phyloP scores from a whole-genome alignment of 2,888 invertebrate genomes.

The Anthoptus insignis region DNA sequence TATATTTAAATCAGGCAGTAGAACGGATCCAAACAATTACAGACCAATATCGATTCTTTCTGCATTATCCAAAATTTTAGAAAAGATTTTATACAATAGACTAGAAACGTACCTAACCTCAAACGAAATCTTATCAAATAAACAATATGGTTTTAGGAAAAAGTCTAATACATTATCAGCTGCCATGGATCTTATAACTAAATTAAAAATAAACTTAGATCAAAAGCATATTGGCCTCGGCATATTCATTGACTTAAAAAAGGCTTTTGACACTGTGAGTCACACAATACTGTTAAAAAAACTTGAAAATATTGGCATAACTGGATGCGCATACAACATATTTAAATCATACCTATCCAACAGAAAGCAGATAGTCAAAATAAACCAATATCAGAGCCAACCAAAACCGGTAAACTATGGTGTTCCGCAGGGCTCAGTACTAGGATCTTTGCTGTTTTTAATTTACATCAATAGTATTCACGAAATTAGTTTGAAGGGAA shows the following conservation, averaged over 20 bases:
- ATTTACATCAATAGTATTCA: slow-evolving; percentile 8
- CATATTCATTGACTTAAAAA: slow-evolving; percentile 3
- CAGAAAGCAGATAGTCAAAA: slow-evolving; percentile 8
- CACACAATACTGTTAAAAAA: slow-evolving; percentile 13
- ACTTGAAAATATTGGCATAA: slow-evolving; percentile 8
- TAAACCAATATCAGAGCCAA: background rate
- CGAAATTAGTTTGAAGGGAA: background rate
- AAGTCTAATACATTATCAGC: slow-evolving; percentile 31
- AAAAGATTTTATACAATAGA: slow-evolving; percentile 8
- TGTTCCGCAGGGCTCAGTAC: slow-evolving; percentile 7
- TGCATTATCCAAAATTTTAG: slow-evolving; percentile 25
- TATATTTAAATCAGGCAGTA: slow-evolving; percentile 19
- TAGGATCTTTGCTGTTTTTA: slow-evolving; percentile 3
- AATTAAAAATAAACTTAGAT: slow-evolving; percentile 27
- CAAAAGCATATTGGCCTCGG: slow-evolving; percentile 27
- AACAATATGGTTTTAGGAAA: slow-evolving; percentile 7
- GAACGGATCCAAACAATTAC: background rate
- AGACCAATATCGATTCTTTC: slow-evolving; percentile 22
- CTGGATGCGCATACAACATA: background rate
- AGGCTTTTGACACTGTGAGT: background rate
- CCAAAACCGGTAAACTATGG: background rate
- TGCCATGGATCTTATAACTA: slow-evolving; percentile 26
- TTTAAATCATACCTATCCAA: slow-evolving; percentile 17
- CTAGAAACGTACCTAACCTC: slow-evolving; percentile 1
- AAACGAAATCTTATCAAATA: background rate